phyloP scores from a whole-genome alignment of 2,797 vertebrate genomes.

The Manis javanica region DNA sequence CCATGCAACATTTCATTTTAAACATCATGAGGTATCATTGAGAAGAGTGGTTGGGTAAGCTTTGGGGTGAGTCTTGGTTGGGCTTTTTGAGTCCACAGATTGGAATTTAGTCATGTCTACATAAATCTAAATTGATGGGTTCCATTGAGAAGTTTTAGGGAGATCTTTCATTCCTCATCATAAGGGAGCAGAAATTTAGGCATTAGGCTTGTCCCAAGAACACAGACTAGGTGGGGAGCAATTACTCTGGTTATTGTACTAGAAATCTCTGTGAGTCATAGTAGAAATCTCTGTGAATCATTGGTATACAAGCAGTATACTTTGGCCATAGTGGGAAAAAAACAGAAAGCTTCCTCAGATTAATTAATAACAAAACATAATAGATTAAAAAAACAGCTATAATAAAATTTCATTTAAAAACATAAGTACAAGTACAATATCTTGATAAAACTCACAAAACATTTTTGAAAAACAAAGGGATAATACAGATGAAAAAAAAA shows the following conservation, averaged over 20 bases:
- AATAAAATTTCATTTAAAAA: slow-evolving; percentile 18
- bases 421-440: neutral
- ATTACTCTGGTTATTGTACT: neutral
- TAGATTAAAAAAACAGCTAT: neutral
- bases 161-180: neutral
- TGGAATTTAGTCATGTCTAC: neutral
- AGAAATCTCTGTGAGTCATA: neutral
- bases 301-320: neutral
- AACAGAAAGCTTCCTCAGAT: neutral
- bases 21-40: no score
- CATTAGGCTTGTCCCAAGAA: neutral
- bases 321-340: neutral
- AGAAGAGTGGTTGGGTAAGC: neutral
- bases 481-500: neutral
- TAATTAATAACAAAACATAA: neutral
- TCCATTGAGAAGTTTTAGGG: neutral
- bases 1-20: neutral
- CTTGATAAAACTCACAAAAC: no score
- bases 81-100: neutral
- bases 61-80: neutral
- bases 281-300: neutral
- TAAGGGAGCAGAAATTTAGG: neutral
- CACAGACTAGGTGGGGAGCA: neutral
- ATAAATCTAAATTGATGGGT: neutral
- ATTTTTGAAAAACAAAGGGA: no score